phyloP scores from a whole-genome alignment of 1,140 invertebrate genomes.

The Wiebesia pumilae region DNA sequence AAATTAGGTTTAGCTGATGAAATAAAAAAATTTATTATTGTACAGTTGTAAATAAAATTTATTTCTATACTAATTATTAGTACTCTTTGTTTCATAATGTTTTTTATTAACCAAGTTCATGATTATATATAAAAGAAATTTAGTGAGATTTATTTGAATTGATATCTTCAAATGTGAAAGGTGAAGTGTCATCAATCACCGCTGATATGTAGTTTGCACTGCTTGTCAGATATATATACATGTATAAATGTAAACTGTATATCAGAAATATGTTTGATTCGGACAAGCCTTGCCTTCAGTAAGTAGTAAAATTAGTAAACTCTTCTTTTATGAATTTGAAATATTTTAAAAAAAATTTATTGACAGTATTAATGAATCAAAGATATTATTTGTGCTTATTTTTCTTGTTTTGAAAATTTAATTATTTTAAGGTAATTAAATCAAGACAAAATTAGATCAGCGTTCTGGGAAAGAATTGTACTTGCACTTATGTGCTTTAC shows the following conservation, averaged over 20 bases:
- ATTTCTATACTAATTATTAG: slow-evolving; percentile 41
- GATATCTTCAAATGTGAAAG: slow-evolving; percentile 62
- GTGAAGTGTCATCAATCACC: slow-evolving; percentile 70
- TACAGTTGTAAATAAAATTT: slow-evolving; percentile 53
- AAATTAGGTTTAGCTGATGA: slow-evolving; percentile 35
- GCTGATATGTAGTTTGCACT: slow-evolving; percentile 55
- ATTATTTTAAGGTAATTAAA: background rate
- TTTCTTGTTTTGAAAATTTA: background rate
- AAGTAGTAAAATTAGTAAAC: slow-evolving; percentile 55
- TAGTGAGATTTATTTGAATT: slow-evolving; percentile 52
- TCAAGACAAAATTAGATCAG: background rate
- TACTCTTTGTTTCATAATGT: slow-evolving; percentile 12
- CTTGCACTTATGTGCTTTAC: background rate
- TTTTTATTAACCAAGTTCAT: slow-evolving; percentile 28
- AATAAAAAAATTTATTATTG: slow-evolving; percentile 32
- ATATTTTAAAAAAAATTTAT: slow-evolving; percentile 7
- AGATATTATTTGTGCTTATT: slow-evolving; percentile 1
- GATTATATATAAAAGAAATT: slow-evolving; percentile 50
- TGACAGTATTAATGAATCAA: background rate
- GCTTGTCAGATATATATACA: slow-evolving; percentile 48
- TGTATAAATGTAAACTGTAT: slow-evolving; percentile 55
- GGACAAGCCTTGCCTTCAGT: slow-evolving; percentile 62
- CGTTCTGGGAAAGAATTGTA: background rate
- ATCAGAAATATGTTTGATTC: slow-evolving; percentile 47
- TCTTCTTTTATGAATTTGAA: background rate